Base-by-base conservation (phyloP, 2,797 vertebrate genomes). In the Urocyon cinereoargenteus region DNA sequence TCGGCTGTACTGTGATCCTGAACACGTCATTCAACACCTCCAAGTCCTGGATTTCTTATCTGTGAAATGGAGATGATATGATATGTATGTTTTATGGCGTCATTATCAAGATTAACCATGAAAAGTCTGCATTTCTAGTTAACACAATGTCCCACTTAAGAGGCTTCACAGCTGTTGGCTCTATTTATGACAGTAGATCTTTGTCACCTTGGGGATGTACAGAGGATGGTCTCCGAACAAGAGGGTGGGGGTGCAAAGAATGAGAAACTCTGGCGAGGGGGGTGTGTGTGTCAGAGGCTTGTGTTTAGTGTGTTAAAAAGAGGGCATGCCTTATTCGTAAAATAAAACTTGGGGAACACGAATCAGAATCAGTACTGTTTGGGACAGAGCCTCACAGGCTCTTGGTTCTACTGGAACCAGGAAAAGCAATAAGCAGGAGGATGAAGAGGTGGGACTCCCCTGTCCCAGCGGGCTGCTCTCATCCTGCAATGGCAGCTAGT, bases 361-460 rank as follows among this genome's bases (percentile, higher is more conserved):
- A 36, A 28, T 22, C 36, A 81, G 70, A 77, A 36, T 18, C 16
- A 7, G 0, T 19, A 24, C 31, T 15, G 5, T 5, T 15, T n/a
- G 61, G 73, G 59, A 61, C 21, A 9, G 28, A 31, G 10, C 0
- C 51, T n/a, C 68, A 26, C 45, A 84, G 28, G 28, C 15, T 55
- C 61, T 87, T 26, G 36, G 31, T 83, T 78, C 31, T 59, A 22
- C 40, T 4, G 51, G 82, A 78, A 81, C 5, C 62, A 85, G 78
- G 82, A 45, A 34, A 49, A 79, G 68, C 19, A 31, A 68, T 14
- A 11, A 83, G 15, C 72, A 66, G 64, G 49, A 84, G 40, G 15
- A 31, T n/a, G 86, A 70, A 22, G 73, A 26, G 16, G 59, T 5
- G 22, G 77, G n/a, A 34, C 19, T 8, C 3, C 0, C 0, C 10